These are phyloP conservation scores for Eupithecia inturbata DNA, from an alignment of 2,888 invertebrate species.

Conservation along the genomic window DNA sequence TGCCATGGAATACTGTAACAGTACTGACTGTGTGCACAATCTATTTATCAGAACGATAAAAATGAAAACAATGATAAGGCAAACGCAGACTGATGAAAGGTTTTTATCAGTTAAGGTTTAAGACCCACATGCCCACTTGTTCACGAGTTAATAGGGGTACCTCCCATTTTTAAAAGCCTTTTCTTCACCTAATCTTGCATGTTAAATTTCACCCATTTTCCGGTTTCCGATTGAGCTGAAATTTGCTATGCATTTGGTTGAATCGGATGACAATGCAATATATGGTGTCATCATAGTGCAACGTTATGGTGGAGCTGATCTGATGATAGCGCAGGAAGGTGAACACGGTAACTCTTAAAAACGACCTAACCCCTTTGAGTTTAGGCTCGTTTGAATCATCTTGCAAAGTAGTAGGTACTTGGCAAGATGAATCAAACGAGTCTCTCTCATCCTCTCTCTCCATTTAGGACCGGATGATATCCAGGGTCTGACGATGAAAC, in stretches of 20 bases:
- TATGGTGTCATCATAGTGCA: too few relatives aligned
- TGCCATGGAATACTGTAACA: conserved; percentile 23
- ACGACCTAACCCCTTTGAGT: neutral
- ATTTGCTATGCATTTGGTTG: too few relatives aligned
- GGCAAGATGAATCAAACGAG: too few relatives aligned
- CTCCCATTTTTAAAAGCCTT: neutral
- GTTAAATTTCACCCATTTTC: neutral
- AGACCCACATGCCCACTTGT: neutral
- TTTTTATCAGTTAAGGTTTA: neutral
- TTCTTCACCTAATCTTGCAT: neutral
- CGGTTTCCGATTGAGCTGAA: neutral
- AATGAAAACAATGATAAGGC: conserved; percentile 41
- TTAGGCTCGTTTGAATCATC: neutral
- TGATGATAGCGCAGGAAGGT: neutral
- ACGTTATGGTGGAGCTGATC: neutral
- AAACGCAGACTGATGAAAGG: neutral
- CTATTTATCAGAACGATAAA: conserved; percentile 41
- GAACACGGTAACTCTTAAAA: neutral
- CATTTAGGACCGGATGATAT: too few relatives aligned
- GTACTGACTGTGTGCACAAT: neutral
- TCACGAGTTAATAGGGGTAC: neutral
- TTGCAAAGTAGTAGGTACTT: neutral
- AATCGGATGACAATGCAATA: too few relatives aligned
- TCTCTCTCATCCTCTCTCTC: neutral
- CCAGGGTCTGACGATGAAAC: neutral